Conservation (phyloP, 2,113 vertebrate species). For the Phalacrocorax pelagicus region DNA sequence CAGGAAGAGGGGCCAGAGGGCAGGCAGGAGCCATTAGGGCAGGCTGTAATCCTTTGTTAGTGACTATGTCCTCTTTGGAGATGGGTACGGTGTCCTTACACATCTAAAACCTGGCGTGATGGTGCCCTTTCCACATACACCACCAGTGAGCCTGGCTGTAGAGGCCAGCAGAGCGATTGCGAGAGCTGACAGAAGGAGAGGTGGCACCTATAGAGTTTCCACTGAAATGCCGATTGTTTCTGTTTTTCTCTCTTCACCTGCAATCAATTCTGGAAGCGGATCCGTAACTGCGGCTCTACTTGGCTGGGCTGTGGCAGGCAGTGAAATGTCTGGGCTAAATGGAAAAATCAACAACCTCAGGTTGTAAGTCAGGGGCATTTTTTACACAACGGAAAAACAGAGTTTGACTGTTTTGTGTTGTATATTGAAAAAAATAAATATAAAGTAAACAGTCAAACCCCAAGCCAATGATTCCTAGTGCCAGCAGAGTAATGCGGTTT, state of each 20-base stretch:
- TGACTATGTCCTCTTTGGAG: background rate
- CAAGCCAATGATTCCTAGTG: slow-evolving; percentile 25
- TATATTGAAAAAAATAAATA: slow-evolving; percentile 6
- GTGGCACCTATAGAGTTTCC: background rate
- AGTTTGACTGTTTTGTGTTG: slow-evolving; percentile 36
- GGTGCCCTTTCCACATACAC: background rate
- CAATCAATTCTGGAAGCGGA: slow-evolving; percentile 25
- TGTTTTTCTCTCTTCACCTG: slow-evolving; percentile 37
- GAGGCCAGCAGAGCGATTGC: rapidly evolving
- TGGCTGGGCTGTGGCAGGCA: background rate
- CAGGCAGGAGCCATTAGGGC: background rate
- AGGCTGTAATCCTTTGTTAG: background rate
- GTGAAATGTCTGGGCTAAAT: slow-evolving; percentile 21
- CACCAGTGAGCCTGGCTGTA: rapidly evolving
- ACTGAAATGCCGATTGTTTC: background rate
- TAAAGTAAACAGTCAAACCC: slow-evolving; percentile 64
- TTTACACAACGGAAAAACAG: slow-evolving; percentile 35
- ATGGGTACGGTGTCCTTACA: background rate
- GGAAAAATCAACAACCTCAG: slow-evolving; percentile 59
- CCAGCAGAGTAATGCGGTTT: slow-evolving; percentile 43
- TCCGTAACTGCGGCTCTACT: background rate
- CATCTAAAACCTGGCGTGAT: background rate
- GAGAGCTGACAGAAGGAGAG: background rate
- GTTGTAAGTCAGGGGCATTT: slow-evolving; percentile 45
- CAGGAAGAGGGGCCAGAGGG: background rate